A percentile compares a stretch with the other conserved stretches of the same genome.
Conservation (phyloP, 2,888 invertebrate species). For the Sphaerophoria taeniata region DNA sequence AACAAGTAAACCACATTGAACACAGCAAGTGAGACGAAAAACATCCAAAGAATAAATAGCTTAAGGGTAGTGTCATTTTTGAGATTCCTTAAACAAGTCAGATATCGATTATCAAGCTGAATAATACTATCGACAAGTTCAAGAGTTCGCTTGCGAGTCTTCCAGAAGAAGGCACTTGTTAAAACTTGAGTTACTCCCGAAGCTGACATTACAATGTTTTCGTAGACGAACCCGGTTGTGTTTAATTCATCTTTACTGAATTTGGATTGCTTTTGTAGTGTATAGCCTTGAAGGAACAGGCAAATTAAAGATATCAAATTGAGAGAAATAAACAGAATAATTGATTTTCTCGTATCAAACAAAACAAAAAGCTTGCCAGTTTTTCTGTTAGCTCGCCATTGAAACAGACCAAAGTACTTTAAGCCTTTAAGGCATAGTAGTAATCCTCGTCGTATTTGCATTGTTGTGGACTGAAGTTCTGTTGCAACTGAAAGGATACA, state of each 20-base stretch:
- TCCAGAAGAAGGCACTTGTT: neutral
- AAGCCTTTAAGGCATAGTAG: conserved; percentile 1
- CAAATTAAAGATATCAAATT: neutral
- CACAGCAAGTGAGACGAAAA: neutral
- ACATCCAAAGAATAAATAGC: neutral
- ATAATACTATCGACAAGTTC: conserved; percentile 1
- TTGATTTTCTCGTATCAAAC: neutral
- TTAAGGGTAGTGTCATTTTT: neutral
- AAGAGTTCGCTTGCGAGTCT: neutral
- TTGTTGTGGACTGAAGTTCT: neutral
- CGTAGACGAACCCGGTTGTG: neutral
- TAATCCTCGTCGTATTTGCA: conserved; percentile 17
- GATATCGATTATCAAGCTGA: neutral
- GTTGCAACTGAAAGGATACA: neutral
- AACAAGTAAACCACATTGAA: neutral
- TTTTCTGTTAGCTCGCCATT: neutral
- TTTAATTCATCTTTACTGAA: no score
- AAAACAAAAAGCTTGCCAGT: neutral
- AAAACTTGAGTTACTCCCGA: neutral
- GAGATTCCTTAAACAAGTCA: no score
- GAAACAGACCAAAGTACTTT: conserved; percentile 32
- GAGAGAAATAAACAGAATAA: neutral
- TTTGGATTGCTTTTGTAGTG: neutral
- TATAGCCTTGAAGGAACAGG: neutral
- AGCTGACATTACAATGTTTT: neutral